These are phyloP conservation scores for Pegoplata infirma DNA, from an alignment of 2,888 invertebrate genomes.

Conservation along the genomic window DNA sequence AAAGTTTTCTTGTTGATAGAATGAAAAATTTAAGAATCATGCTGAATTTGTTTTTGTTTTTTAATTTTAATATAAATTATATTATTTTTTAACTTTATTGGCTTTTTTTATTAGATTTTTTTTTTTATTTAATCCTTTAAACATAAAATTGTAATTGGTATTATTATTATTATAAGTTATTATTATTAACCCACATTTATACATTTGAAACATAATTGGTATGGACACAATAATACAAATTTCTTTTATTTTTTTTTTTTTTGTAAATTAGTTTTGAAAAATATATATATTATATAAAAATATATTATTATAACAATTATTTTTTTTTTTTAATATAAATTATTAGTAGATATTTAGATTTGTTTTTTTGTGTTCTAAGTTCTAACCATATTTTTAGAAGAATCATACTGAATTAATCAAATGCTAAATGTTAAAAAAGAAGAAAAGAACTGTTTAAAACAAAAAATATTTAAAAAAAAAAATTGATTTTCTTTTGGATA, in stretches of 20 bases:
- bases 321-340: constrained; percentile 17
- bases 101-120: neutral
- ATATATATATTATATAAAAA: neutral
- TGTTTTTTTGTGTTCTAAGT: constrained; percentile 49
- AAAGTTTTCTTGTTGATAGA: no score
- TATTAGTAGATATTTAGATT: constrained; percentile 25
- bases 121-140: neutral
- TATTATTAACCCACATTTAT: constrained; percentile 1
- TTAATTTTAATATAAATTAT: no score
- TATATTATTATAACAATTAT: neutral
- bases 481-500: constrained; percentile 59
- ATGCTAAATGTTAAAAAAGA: constrained; percentile 76
- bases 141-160: neutral
- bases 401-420: constrained; percentile 72
- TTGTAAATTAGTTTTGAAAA: constrained; percentile 12
- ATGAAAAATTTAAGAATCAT: no score
- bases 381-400: constrained; percentile 49
- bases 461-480: no score
- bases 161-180: neutral
- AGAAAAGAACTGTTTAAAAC: constrained; percentile 39
- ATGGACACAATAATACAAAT: constrained; percentile 60
- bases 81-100: no score
- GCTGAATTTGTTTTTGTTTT: no score
- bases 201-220: constrained; percentile 54
- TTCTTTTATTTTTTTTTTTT: constrained; percentile 19